These are phyloP conservation scores for Nannobrachium achirus DNA, from an alignment of 2,113 vertebrate species.

Conservation along the genomic window DNA sequence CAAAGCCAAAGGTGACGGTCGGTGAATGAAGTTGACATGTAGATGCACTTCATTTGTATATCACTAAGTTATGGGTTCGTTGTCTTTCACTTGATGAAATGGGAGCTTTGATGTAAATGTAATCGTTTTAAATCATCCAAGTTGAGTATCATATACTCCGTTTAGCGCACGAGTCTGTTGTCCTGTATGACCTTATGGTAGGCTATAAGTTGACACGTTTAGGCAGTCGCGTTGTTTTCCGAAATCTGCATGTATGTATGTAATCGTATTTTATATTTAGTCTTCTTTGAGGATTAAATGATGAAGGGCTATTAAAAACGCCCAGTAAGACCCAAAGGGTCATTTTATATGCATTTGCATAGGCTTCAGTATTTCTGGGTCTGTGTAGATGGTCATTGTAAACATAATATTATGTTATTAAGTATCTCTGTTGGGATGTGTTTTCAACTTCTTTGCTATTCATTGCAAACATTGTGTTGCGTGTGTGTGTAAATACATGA, in stretches of 20 bases:
- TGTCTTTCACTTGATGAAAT: slow-evolving; percentile 51
- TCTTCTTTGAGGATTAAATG: slow-evolving; percentile 73
- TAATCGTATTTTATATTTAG: slow-evolving; percentile 75
- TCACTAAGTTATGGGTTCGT: background rate
- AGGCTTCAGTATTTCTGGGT: slow-evolving; percentile 62
- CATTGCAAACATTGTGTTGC: slow-evolving; percentile 58
- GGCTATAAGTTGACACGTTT: slow-evolving; percentile 60
- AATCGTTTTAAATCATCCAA: slow-evolving; percentile 41
- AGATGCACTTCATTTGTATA: background rate
- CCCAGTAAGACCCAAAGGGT: slow-evolving; percentile 83
- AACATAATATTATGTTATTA: slow-evolving; percentile 63
- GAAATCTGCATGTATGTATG: slow-evolving; percentile 76
- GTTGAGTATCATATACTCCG: slow-evolving; percentile 78
- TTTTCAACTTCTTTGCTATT: slow-evolving; percentile 55
- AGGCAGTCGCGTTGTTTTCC: slow-evolving; percentile 69
- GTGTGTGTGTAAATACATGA: slow-evolving; percentile 29
- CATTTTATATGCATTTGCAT: slow-evolving; percentile 76
- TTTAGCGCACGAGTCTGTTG: slow-evolving; percentile 68
- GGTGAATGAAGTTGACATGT: background rate
- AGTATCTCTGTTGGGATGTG: slow-evolving; percentile 72
- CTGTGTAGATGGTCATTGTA: slow-evolving; percentile 72
- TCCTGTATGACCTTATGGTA: slow-evolving; percentile 35
- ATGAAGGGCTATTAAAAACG: slow-evolving; percentile 76
- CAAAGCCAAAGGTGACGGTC: no score
- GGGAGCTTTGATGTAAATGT: slow-evolving; percentile 30